Evolutionary conservation across 23 tunicate genomes (phyloP).

Genomic region (Halocynthia roretzi): DNA sequence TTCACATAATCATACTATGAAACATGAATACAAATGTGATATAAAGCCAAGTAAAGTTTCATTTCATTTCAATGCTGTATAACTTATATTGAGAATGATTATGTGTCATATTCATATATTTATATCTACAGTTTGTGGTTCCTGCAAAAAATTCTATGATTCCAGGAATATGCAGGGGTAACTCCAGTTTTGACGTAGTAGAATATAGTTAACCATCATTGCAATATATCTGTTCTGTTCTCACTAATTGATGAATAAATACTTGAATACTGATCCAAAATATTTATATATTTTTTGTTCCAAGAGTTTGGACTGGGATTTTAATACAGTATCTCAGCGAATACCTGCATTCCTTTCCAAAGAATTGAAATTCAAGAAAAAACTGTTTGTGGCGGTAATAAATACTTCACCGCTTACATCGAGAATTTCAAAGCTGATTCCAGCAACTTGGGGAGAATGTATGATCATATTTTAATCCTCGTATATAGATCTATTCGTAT

Average conservation of each 20-base stretch:
- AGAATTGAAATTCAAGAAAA: slow-evolving; percentile 77
- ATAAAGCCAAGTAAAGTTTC: too few relatives aligned
- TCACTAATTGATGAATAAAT: neutral
- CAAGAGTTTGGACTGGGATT: slow-evolving; percentile 79
- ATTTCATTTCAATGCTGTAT: neutral
- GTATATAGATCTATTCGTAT: neutral
- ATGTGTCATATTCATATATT: too few relatives aligned
- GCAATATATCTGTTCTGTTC: neutral
- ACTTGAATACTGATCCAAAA: neutral
- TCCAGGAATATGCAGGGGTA: too few relatives aligned
- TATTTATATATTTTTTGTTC: neutral
- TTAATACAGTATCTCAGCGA: slow-evolving; percentile 53
- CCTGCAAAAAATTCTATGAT: too few relatives aligned
- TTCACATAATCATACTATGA: too few relatives aligned
- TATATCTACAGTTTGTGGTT: too few relatives aligned
- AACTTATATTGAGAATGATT: neutral
- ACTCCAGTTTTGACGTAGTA: too few relatives aligned
- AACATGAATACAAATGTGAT: too few relatives aligned
- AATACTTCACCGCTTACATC: slow-evolving; percentile 34
- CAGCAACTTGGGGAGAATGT: slow-evolving; percentile 68
- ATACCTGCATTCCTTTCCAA: slow-evolving; percentile 58
- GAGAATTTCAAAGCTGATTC: slow-evolving; percentile 24
- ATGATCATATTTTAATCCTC: too few relatives aligned
- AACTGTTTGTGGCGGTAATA: slow-evolving; percentile 68
- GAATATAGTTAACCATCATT: neutral